phyloP scores from a whole-genome alignment of 2,113 vertebrate genomes.

The Cromileptes altivelis region DNA sequence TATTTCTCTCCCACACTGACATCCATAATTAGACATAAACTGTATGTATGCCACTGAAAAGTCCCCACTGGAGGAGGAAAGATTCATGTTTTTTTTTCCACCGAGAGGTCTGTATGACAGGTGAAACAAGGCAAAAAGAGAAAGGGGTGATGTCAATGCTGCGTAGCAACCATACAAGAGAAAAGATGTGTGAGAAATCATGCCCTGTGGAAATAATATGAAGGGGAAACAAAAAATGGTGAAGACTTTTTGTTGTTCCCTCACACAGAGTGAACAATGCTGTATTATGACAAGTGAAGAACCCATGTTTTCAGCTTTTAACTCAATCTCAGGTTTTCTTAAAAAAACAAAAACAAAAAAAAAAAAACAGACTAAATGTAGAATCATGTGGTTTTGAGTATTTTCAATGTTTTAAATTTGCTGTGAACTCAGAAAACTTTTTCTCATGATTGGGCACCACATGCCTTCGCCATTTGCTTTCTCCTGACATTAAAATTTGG shows the following conservation, averaged over 20 bases:
- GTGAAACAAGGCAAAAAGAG: constrained; percentile 28
- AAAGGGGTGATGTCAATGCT: constrained; percentile 75
- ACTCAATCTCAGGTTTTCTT: neutral
- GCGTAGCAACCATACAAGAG: constrained; percentile 80
- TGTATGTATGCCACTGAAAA: constrained; percentile 88
- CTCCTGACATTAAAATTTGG: constrained; percentile 29
- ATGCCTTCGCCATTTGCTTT: constrained; percentile 5
- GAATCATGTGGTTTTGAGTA: neutral
- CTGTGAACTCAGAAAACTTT: neutral
- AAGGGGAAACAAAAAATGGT: neutral
- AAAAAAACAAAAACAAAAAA: neutral
- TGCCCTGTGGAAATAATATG: neutral
- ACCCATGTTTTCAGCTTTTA: neutral
- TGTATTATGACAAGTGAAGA: neutral
- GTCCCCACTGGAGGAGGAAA: constrained; percentile 88
- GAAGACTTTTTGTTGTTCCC: neutral
- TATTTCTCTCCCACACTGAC: constrained; percentile 92
- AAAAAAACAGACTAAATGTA: no score
- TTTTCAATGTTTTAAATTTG: neutral
- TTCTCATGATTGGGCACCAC: constrained; percentile 1
- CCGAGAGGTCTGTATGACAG: constrained; percentile 59
- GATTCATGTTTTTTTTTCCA: constrained; percentile 88
- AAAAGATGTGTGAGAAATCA: constrained; percentile 42
- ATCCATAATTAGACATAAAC: constrained; percentile 98
- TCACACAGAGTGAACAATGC: neutral